phyloP scores from a whole-genome alignment of 2,113 vertebrate species.

The Vireo altiloquus region DNA sequence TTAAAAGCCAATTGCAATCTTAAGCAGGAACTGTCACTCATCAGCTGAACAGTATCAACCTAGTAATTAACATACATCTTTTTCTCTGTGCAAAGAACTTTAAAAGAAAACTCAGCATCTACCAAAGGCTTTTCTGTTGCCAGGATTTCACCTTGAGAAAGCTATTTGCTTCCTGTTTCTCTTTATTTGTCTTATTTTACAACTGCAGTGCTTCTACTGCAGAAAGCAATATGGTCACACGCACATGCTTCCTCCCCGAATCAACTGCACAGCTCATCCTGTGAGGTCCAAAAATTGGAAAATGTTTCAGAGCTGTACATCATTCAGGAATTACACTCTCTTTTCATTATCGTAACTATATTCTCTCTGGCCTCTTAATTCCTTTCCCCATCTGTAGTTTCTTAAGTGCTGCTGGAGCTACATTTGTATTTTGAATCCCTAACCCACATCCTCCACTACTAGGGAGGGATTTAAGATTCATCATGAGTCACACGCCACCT shows the following conservation, averaged over 20 bases:
- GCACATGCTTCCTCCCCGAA: neutral
- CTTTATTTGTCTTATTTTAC: neutral
- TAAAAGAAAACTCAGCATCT: neutral
- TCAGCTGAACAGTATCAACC: neutral
- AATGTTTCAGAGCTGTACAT: neutral
- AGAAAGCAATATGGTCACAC: neutral
- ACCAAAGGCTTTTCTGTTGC: neutral
- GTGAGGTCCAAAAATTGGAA: constrained; percentile 31
- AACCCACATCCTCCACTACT: constrained; percentile 46
- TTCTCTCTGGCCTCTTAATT: constrained; percentile 4
- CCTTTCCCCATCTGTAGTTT: constrained; percentile 7
- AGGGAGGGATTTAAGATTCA: constrained; percentile 10
- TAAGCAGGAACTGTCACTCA: constrained; percentile 40
- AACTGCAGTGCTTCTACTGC: neutral
- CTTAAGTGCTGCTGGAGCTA: neutral
- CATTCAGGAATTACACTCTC: neutral
- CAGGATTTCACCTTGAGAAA: neutral
- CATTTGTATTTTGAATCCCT: constrained; percentile 19
- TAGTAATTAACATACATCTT: neutral
- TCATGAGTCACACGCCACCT: neutral
- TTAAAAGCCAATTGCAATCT: constrained; percentile 16
- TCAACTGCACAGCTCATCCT: neutral
- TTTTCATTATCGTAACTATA: constrained; percentile 3
- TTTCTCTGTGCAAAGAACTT: neutral
- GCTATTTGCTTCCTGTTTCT: neutral